Evolutionary conservation across 1,140 invertebrate genomes (phyloP).

Genomic region (Anthonomus grandis): DNA sequence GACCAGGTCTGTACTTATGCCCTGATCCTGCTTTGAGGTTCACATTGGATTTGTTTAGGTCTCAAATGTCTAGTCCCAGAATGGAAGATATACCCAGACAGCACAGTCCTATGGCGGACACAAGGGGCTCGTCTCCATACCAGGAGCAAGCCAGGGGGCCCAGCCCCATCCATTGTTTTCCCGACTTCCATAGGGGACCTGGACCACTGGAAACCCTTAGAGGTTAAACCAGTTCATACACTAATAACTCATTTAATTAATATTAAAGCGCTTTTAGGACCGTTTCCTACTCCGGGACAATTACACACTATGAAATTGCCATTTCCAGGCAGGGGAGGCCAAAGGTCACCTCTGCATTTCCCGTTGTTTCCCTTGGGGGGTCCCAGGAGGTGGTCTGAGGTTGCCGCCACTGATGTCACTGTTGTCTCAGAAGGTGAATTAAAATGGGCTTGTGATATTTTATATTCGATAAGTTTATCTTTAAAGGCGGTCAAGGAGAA

Average conservation of each 20-base stretch:
- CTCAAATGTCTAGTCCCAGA: constrained; percentile 27
- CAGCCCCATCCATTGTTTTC: constrained; percentile 49
- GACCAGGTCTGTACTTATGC: constrained; percentile 16
- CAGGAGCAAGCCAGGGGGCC: constrained; percentile 44
- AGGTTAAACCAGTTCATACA: no score
- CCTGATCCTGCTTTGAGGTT: no score
- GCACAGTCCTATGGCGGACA: constrained; percentile 37
- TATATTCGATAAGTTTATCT: background rate
- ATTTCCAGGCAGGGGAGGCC: constrained; percentile 47
- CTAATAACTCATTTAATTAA: no score
- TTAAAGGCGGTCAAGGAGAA: constrained; percentile 48
- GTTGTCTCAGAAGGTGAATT: constrained; percentile 15
- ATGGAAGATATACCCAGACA: constrained; percentile 32
- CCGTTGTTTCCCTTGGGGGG: constrained; percentile 58
- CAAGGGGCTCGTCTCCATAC: constrained; percentile 48
- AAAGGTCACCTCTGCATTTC: constrained; percentile 57
- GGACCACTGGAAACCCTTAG: constrained; percentile 47
- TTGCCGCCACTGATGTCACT: constrained; percentile 62
- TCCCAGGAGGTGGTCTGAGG: constrained; percentile 66
- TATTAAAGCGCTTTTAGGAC: constrained; percentile 36
- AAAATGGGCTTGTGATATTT: no score
- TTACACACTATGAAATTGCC: constrained; percentile 52
- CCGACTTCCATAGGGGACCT: constrained; percentile 28
- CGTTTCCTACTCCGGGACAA: constrained; percentile 52
- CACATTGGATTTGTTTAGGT: constrained; percentile 11